Base-by-base conservation (phyloP, 2,797 vertebrate species). In the Halcyon chelicuti region DNA sequence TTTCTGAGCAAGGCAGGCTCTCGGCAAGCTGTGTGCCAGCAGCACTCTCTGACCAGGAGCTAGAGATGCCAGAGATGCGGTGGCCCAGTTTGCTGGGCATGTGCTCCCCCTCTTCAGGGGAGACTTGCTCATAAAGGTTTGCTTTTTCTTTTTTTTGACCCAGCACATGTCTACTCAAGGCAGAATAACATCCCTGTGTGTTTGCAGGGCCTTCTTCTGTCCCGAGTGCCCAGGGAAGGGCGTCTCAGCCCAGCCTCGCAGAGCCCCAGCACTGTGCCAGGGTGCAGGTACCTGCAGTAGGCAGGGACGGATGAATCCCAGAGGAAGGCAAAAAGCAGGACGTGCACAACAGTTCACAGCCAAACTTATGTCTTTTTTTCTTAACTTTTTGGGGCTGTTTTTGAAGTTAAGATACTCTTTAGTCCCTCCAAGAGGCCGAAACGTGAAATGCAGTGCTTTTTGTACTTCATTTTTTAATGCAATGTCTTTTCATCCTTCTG, bases 361-460 rank as follows among this genome's bases (percentile, higher is more conserved):
- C 11, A 25, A 87, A 9, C 6, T 54, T 68, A 15, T 52, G 51
- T 6, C 20, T 25, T 2, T 40, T 10, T 20, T 31, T 57, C 8
- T 35, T 5, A 4, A 21, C 20, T 51, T 51, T 71, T n/a, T 63
- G 39, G 28, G 14, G 7, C 23, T 28, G 15, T 42, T 86, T 77
- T 19, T 57, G 5, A 35, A 80, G 35, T 42, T 1, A 6, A 22
- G 19, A 31, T 52, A 21, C 49, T 21, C 57, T 83, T 66, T 94
- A 57, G 61, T 75, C 46, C 77, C 62, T 81, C 77, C 77, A 65
- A 89, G 84, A 95, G 62, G 40, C 62, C 65, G 73, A 92, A 90
- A 81, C 0, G 3, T 33, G 44, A 90, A 91, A 72, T 21, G 20
- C 44, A 44, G 70, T 31, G 31, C 44, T 81, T n/a, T 86, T 46